Conservation (phyloP, 2,797 vertebrate genomes). For the Rhinichthys osculus region DNA sequence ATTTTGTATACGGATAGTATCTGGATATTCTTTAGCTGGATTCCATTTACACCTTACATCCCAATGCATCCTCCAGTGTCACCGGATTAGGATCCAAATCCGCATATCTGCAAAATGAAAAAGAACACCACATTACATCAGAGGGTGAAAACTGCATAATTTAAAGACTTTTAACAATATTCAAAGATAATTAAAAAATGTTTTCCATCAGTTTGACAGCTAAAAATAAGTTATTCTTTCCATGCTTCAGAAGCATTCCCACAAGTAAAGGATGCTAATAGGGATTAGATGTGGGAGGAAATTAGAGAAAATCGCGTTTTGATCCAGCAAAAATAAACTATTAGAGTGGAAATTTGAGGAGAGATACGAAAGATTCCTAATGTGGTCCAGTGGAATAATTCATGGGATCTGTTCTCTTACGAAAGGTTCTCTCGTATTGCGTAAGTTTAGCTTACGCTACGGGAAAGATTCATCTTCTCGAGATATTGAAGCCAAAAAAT, state of each 20-base stretch:
- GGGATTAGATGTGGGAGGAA: not conserved
- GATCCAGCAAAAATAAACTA: not conserved
- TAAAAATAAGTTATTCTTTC: not conserved
- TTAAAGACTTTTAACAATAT: not conserved
- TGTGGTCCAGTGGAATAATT: not conserved
- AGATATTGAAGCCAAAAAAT: too few species aligned
- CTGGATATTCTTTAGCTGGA: constrained; percentile 1
- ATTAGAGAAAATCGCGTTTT: not conserved
- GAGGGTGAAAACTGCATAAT: not conserved
- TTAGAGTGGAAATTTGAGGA: not conserved
- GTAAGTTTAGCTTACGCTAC: too few species aligned
- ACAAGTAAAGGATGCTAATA: not conserved
- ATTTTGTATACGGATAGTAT: not conserved
- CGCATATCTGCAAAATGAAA: not conserved
- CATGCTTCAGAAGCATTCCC: not conserved
- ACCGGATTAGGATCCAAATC: not conserved
- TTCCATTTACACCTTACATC: not conserved
- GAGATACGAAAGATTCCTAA: not conserved
- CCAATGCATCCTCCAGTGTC: not conserved
- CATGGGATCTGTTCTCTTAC: too few species aligned
- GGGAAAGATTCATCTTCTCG: too few species aligned
- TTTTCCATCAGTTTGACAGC: not conserved
- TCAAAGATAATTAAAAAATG: not conserved
- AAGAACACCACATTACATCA: not conserved
- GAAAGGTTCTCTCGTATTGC: too few species aligned